These are phyloP conservation scores for Triops cancriformis DNA, from an alignment of 1,140 invertebrate genomes.

Conservation along the genomic window DNA sequence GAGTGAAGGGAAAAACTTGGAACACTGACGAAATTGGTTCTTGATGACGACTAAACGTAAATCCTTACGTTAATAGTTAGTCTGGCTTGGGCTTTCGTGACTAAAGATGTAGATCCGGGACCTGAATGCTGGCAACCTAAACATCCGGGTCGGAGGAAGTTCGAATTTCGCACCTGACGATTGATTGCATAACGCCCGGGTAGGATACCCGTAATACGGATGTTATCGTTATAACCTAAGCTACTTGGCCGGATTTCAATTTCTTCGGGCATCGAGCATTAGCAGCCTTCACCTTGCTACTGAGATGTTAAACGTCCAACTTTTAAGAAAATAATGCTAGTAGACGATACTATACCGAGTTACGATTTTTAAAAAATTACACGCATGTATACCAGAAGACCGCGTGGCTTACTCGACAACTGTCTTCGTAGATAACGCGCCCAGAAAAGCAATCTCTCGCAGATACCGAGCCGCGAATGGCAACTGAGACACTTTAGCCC, in stretches of 20 bases:
- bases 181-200: background rate
- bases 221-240: background rate
- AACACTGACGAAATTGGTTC: background rate
- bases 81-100: background rate
- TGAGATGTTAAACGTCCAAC: background rate
- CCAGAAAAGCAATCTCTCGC: too few relatives aligned
- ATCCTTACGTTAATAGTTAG: background rate
- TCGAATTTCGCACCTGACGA: slow-evolving; percentile 12
- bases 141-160: slow-evolving; percentile 1
- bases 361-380: too few relatives aligned
- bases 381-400: too few relatives aligned
- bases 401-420: too few relatives aligned
- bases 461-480: too few relatives aligned
- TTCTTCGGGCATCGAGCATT: too few relatives aligned
- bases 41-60: slow-evolving; percentile 2
- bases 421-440: too few relatives aligned
- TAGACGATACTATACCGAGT: too few relatives aligned
- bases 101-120: background rate
- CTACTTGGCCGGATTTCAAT: background rate
- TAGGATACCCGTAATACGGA: background rate
- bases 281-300: background rate
- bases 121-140: background rate
- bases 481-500: too few relatives aligned
- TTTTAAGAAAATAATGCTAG: too few relatives aligned
- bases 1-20: background rate